phyloP scores from a whole-genome alignment of 1,140 invertebrate genomes.

The Eufriesea mexicana region DNA sequence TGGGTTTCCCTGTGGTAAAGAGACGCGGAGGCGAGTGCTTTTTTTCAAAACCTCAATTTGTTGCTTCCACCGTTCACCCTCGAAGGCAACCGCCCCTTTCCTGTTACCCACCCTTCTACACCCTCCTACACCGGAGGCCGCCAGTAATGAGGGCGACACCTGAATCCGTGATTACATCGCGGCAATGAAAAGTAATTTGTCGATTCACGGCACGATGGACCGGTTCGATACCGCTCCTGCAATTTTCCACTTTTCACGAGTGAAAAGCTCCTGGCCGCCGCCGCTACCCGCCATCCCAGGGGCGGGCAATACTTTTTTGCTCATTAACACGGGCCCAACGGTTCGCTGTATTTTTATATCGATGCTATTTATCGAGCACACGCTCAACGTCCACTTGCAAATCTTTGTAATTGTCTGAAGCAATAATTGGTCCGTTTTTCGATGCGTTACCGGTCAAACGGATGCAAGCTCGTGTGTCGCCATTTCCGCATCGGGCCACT shows the following conservation, averaged over 20 bases:
- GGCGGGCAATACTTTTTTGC: slow-evolving; percentile 35
- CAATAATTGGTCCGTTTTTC: slow-evolving; percentile 12
- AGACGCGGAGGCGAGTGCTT: slow-evolving; percentile 65
- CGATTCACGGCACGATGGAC: slow-evolving; percentile 69
- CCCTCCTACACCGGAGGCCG: slow-evolving; percentile 31
- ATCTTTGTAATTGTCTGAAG: neutral
- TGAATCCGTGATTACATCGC: slow-evolving; percentile 70
- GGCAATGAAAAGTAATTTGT: slow-evolving; percentile 72
- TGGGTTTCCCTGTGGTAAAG: slow-evolving; percentile 72
- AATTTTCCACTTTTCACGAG: slow-evolving; percentile 66
- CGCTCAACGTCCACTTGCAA: neutral
- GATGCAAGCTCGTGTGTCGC: no score
- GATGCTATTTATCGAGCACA: slow-evolving; percentile 27
- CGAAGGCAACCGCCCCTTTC: slow-evolving; percentile 50
- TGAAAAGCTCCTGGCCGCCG: slow-evolving; percentile 52
- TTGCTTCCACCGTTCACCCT: slow-evolving; percentile 58
- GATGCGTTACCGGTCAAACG: neutral
- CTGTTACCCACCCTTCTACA: slow-evolving; percentile 60
- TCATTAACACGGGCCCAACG: slow-evolving; percentile 39
- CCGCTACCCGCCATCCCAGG: neutral
- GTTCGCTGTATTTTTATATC: slow-evolving; percentile 10
- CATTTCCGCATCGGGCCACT: no score
- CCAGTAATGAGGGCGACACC: slow-evolving; percentile 68
- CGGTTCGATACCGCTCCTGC: slow-evolving; percentile 63
- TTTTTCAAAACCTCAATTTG: slow-evolving; percentile 78